These are phyloP conservation scores for Aix galericulata DNA, from an alignment of 2,113 vertebrate species.

Conservation along the genomic window DNA sequence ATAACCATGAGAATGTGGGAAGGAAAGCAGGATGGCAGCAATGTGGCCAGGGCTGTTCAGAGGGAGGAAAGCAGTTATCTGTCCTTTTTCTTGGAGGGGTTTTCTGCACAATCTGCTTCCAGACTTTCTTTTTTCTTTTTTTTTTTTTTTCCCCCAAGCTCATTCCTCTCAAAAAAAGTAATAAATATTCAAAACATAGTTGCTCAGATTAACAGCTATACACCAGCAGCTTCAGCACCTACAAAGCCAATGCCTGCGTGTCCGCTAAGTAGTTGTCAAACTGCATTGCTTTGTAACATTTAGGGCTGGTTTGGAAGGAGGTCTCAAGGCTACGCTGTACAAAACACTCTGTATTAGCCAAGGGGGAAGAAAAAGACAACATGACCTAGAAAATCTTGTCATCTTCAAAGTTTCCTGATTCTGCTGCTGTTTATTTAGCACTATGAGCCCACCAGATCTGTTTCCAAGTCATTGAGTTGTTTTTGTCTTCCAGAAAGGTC, in stretches of 20 bases:
- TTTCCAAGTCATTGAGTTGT: neutral
- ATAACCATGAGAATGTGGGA: neutral
- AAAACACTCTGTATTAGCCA: conserved; percentile 51
- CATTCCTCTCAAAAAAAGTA: conserved; percentile 6
- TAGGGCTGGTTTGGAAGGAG: conserved; percentile 4
- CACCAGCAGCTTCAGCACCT: conserved; percentile 31
- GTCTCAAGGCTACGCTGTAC: conserved; percentile 35
- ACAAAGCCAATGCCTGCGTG: neutral
- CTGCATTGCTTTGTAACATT: conserved; percentile 40
- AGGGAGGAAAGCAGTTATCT: neutral
- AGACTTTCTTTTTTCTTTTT: neutral
- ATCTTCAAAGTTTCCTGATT: conserved; percentile 21
- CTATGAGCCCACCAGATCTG: conserved; percentile 31
- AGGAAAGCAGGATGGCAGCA: neutral
- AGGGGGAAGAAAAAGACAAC: neutral
- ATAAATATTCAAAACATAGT: conserved; percentile 58
- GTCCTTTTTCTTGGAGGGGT: neutral
- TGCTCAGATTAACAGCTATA: neutral
- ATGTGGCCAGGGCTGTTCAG: neutral
- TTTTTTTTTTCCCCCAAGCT: neutral
- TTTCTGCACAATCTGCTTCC: neutral
- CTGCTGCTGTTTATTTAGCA: conserved; percentile 47
- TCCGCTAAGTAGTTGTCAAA: conserved; percentile 27
- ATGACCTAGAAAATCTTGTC: conserved; percentile 47
- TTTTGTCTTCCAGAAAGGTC: conserved; percentile 33